Conservation (phyloP, 2,113 vertebrate genomes). For the Tretioscincus oriximinensis region DNA sequence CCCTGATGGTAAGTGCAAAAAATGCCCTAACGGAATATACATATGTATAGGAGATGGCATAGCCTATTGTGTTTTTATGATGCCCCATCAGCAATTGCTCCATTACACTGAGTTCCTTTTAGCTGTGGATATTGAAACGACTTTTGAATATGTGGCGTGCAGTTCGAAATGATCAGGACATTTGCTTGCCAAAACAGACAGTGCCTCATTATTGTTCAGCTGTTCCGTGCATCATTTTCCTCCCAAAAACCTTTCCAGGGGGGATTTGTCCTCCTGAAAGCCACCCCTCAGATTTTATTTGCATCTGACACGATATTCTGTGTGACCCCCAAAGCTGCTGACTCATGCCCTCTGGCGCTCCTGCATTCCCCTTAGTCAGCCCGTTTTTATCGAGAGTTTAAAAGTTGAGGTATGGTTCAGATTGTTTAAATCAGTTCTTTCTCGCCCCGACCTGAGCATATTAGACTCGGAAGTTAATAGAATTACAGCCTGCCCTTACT, state of each 20-base stretch:
- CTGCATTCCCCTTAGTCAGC: constrained; percentile 13
- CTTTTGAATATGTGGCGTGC: neutral
- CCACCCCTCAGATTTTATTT: constrained; percentile 49
- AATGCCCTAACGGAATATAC: neutral
- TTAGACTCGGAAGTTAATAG: constrained; percentile 21
- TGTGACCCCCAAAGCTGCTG: constrained; percentile 58
- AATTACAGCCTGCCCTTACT: neutral
- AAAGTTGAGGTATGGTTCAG: constrained; percentile 5
- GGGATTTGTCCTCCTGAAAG: constrained; percentile 39
- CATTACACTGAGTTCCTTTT: neutral
- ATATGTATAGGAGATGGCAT: neutral
- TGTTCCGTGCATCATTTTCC: neutral
- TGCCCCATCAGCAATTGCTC: neutral
- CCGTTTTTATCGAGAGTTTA: constrained; percentile 32
- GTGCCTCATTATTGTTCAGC: neutral
- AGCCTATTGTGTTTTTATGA: neutral
- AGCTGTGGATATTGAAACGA: neutral
- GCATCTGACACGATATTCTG: constrained; percentile 50
- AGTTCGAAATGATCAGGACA: neutral
- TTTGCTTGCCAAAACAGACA: neutral
- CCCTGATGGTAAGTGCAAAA: too few relatives aligned
- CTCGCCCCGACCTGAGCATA: constrained; percentile 6
- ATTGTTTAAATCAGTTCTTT: constrained; percentile 37
- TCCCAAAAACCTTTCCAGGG: constrained; percentile 20
- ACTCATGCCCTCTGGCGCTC: constrained; percentile 28